Conservation (phyloP, 2,888 invertebrate species). For the Oscheius sp. region DNA sequence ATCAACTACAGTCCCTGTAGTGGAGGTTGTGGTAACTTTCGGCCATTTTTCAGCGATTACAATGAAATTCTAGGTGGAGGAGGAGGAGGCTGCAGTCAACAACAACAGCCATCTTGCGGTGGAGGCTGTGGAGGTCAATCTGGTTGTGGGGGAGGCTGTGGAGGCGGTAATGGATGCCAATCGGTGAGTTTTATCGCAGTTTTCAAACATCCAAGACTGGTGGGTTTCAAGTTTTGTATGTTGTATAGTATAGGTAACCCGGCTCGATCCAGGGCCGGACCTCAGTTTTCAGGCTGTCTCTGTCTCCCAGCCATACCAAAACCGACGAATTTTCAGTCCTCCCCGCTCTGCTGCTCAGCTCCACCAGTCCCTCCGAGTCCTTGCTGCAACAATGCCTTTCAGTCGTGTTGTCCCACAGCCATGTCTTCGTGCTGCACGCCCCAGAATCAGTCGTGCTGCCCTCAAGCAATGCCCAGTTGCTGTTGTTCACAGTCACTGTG, state of each 20-base stretch:
- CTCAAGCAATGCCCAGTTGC: constrained; percentile 23
- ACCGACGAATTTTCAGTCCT: not conserved
- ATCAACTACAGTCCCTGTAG: constrained; percentile 27
- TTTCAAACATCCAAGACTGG: too few relatives aligned
- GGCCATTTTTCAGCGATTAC: not conserved
- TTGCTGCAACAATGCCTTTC: constrained; percentile 30
- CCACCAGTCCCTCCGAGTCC: constrained; percentile 18
- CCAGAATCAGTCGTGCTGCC: constrained; percentile 29
- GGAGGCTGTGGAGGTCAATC: constrained; percentile 24
- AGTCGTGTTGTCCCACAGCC: constrained; percentile 27
- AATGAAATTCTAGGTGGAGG: not conserved
- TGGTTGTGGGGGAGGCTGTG: constrained; percentile 11
- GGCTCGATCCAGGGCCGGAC: too few relatives aligned
- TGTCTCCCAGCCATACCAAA: too few relatives aligned
- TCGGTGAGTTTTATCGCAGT: not conserved
- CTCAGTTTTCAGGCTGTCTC: too few relatives aligned
- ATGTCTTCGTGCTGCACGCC: constrained; percentile 19
- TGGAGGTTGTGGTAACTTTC: constrained; percentile 2
- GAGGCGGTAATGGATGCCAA: constrained; percentile 14
- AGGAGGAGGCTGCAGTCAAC: not conserved
- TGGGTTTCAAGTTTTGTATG: not conserved
- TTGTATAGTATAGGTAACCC: too few relatives aligned
- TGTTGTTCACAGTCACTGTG: constrained; percentile 33
- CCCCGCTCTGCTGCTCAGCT: constrained; percentile 30
- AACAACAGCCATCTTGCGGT: constrained; percentile 10